Conservation (phyloP, 2,797 vertebrate genomes). For the Linurgus olivaceus region DNA sequence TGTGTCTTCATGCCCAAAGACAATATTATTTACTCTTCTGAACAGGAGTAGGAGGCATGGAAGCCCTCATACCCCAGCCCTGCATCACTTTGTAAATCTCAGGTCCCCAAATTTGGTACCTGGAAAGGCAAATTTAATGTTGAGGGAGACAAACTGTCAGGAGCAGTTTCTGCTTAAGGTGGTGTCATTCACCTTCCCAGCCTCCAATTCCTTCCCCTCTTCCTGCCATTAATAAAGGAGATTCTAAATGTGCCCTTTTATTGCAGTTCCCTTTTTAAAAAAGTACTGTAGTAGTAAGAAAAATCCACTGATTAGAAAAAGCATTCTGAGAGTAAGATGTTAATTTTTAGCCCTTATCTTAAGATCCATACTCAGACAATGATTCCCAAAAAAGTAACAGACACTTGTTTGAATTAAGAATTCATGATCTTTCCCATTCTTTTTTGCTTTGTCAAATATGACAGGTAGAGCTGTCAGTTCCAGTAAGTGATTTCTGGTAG, state of each 20-base stretch:
- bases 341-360: not conserved
- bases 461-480: conserved; percentile 20
- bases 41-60: too few species aligned
- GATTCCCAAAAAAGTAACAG: not conserved
- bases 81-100: not conserved
- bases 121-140: not conserved
- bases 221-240: not conserved
- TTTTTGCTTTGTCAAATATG: not conserved
- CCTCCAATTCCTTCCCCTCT: not conserved
- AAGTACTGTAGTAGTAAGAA: not conserved
- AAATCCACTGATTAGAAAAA: not conserved
- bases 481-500: not conserved
- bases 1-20: not conserved
- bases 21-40: not conserved
- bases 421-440: conserved; percentile 9
- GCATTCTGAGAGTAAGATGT: not conserved
- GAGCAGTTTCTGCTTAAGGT: not conserved
- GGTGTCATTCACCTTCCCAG: not conserved
- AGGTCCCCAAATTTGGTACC: not conserved
- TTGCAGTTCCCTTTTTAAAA: not conserved
- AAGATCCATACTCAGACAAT: not conserved
- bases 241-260: not conserved
- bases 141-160: not conserved
- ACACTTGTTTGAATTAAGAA: not conserved
- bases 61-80: not conserved